A percentile compares a stretch with the other conserved stretches of the same genome.
phyloP scores from a whole-genome alignment of 92 coral and sea anemone genomes.

The Umimayanthus kanabou region DNA sequence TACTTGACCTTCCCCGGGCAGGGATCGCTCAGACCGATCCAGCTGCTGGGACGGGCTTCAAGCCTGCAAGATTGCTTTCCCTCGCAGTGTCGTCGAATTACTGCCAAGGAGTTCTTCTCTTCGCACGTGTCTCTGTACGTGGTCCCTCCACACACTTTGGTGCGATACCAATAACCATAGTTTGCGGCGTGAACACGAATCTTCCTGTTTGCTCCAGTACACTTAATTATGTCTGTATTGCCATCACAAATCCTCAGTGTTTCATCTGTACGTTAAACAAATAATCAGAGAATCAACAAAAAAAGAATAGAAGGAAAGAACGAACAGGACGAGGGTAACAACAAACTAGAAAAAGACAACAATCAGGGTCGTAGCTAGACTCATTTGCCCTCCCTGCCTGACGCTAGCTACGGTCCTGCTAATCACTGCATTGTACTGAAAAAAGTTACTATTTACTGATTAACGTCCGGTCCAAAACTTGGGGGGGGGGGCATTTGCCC shows the following conservation, averaged over 20 bases:
- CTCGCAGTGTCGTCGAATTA: constrained; percentile 20
- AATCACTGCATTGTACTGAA: too few relatives aligned
- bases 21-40: constrained; percentile 19
- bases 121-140: constrained; percentile 8
- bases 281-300: too few relatives aligned
- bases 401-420: too few relatives aligned
- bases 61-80: constrained; percentile 17
- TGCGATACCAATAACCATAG: constrained; percentile 9
- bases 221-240: neutral
- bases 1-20: constrained; percentile 10
- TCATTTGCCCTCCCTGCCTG: too few relatives aligned
- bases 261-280: constrained; percentile 1
- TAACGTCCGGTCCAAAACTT: too few relatives aligned
- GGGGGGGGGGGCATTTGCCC: too few relatives aligned
- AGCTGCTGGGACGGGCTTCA: constrained; percentile 2
- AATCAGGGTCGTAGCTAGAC: too few relatives aligned
- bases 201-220: neutral
- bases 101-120: constrained; percentile 11
- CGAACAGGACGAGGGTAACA: too few relatives aligned
- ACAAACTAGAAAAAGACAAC: too few relatives aligned
- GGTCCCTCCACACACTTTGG: neutral
- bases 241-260: constrained; percentile 12
- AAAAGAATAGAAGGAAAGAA: too few relatives aligned
- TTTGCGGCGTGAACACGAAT: constrained; percentile 32
- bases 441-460: too few relatives aligned